These are phyloP conservation scores for Malthinus flaveolus DNA, from an alignment of 2,888 invertebrate genomes.

Conservation along the genomic window DNA sequence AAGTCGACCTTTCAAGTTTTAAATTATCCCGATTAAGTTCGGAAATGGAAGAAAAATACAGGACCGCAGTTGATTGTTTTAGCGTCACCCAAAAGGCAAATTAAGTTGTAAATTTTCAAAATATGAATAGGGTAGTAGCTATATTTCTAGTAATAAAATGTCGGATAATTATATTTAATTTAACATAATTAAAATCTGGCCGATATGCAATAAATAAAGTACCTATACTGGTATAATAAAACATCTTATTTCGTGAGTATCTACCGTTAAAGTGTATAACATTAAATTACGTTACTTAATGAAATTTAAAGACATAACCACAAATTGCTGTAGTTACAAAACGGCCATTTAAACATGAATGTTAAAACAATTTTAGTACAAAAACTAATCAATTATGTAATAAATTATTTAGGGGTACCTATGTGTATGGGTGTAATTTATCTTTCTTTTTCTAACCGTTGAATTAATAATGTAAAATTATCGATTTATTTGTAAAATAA, in stretches of 20 bases:
- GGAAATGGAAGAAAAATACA: no score
- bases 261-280: constrained; percentile 3
- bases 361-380: constrained; percentile 1
- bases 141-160: constrained; percentile 9
- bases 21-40: no score
- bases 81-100: no score
- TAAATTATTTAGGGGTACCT: constrained; percentile 1
- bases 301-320: constrained; percentile 5
- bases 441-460: no score
- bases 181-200: constrained; percentile 7
- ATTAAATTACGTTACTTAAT: constrained; percentile 3
- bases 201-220: not conserved
- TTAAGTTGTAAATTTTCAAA: no score
- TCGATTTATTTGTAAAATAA: not conserved
- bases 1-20: no score
- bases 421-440: not conserved
- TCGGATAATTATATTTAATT: constrained; percentile 10
- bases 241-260: constrained; percentile 1
- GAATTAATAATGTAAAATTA: no score
- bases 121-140: no score
- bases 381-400: constrained; percentile 1
- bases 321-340: constrained; percentile 4
- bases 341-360: constrained; percentile 1
- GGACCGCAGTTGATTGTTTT: no score
- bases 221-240: constrained; percentile 1